Percentiles rank a stretch among this genome's conserved stretches.
Evolutionary conservation across 2,113 vertebrate genomes (phyloP).

Genomic region (Bos indicus): DNA sequence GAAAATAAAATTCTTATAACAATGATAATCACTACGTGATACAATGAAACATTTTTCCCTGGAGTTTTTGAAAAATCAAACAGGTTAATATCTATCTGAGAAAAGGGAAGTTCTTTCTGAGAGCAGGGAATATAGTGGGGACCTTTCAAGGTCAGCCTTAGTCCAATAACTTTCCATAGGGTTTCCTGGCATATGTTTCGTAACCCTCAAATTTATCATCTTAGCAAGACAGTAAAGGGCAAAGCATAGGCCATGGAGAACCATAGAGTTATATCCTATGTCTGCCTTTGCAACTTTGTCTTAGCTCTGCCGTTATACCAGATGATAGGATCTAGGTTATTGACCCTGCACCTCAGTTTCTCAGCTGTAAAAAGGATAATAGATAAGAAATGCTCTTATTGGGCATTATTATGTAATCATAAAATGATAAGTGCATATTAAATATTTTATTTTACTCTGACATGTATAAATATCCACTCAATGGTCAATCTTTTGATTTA

Average conservation of each 20-base stretch:
- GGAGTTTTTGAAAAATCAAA: conserved; percentile 47
- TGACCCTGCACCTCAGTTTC: neutral
- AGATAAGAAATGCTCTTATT: neutral
- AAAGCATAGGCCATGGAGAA: neutral
- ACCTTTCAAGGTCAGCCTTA: neutral
- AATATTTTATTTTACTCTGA: conserved; percentile 2
- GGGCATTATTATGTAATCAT: neutral
- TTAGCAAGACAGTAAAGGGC: neutral
- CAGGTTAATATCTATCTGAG: neutral
- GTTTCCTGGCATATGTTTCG: neutral
- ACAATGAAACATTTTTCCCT: conserved; percentile 37
- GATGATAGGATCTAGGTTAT: neutral
- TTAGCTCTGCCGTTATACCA: neutral
- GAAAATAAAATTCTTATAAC: conserved; percentile 50
- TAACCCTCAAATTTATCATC: neutral
- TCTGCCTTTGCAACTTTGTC: neutral
- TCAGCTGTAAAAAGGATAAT: neutral
- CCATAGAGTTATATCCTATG: neutral
- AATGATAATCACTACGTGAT: conserved; percentile 32
- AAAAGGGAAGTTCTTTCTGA: neutral
- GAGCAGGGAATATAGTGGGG: neutral
- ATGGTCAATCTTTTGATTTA: neutral
- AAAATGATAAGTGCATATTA: neutral
- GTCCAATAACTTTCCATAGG: neutral
- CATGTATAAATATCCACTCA: neutral